phyloP scores from a whole-genome alignment of 2,797 vertebrate species.

The Sebastes hubbsi region DNA sequence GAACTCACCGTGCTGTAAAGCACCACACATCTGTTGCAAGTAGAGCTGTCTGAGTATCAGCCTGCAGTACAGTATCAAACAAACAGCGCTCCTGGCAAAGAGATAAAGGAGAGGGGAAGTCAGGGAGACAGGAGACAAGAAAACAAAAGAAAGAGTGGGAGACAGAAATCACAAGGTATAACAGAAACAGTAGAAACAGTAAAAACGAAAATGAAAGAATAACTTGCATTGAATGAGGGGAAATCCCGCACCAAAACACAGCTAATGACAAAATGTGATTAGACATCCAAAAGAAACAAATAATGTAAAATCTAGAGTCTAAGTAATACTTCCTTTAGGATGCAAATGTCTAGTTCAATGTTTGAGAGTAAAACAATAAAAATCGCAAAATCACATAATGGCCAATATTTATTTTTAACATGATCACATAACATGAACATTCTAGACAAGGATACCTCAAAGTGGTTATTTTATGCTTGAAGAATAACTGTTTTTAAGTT shows the following conservation, averaged over 20 bases:
- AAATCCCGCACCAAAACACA: conserved; percentile 25
- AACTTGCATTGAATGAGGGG: not conserved
- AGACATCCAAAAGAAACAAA: not conserved
- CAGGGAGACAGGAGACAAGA: rapidly evolving
- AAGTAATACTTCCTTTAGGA: not conserved
- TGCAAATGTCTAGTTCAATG: not conserved
- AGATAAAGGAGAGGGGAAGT: not conserved
- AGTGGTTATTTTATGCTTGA: not conserved
- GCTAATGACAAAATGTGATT: no score
- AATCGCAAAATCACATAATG: not conserved
- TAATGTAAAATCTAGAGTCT: not conserved
- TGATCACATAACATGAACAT: no score
- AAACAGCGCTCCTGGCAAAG: conserved; percentile 86
- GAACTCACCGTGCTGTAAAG: conserved; percentile 90
- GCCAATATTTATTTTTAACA: not conserved
- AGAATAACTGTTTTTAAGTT: not conserved
- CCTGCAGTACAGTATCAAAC: conserved; percentile 84
- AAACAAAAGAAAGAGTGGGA: rapidly evolving
- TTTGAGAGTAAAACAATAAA: not conserved
- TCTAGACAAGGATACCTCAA: not conserved
- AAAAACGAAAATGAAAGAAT: conserved; percentile 38
- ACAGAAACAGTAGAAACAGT: not conserved
- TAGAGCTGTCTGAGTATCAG: conserved; percentile 86
- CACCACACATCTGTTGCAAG: conserved; percentile 93
- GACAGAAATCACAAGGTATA: not conserved